phyloP scores from a whole-genome alignment of 2,797 vertebrate species.

The Pseudomugil gertrudae region DNA sequence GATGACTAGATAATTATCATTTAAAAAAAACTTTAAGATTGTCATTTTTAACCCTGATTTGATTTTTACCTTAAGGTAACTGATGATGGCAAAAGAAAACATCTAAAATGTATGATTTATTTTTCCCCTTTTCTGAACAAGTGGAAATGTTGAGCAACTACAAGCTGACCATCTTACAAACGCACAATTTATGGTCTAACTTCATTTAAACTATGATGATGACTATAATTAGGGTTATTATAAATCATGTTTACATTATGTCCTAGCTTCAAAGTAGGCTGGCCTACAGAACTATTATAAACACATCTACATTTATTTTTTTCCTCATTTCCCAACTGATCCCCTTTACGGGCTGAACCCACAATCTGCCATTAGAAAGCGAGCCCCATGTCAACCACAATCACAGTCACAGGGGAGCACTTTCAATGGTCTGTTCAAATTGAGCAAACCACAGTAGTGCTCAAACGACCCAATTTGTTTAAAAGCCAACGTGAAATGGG shows the following conservation, averaged over 20 bases:
- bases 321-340: conserved; percentile 59
- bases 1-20: no score
- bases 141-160: conserved; percentile 37
- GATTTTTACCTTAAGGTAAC: neutral
- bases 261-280: conserved; percentile 40
- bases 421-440: conserved; percentile 61
- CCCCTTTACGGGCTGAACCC: conserved; percentile 40
- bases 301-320: conserved; percentile 43
- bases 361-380: conserved; percentile 57
- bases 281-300: conserved; percentile 23
- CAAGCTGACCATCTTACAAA: conserved; percentile 21
- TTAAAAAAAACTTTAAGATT: conserved; percentile 6
- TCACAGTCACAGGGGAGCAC: conserved; percentile 70
- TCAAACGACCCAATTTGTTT: conserved; percentile 51
- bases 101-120: conserved; percentile 22
- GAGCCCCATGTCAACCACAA: conserved; percentile 70
- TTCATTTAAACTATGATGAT: conserved; percentile 43
- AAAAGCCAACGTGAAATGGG: conserved; percentile 58
- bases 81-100: conserved; percentile 16
- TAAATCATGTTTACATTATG: conserved; percentile 57
- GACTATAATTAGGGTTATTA: conserved; percentile 50
- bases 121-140: conserved; percentile 25
- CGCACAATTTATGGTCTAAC: conserved; percentile 24
- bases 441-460: conserved; percentile 66
- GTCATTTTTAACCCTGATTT: conserved; percentile 28